phyloP scores from a whole-genome alignment of 2,888 invertebrate genomes.

The Cryptocheilus praepositus region DNA sequence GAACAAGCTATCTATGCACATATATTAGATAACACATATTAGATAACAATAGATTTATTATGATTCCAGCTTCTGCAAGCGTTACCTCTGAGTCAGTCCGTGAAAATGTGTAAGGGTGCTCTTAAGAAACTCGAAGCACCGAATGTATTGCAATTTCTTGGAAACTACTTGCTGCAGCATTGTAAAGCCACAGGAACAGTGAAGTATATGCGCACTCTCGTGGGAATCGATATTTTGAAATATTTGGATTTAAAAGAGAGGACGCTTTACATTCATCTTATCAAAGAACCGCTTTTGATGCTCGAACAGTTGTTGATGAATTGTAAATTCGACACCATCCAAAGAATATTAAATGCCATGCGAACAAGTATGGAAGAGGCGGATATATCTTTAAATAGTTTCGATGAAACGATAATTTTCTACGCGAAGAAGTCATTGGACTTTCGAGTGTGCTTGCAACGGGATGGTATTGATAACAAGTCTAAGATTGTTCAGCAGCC shows the following conservation, averaged over 20 bases:
- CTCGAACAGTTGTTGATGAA: slow-evolving; percentile 93
- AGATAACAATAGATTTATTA: slow-evolving; percentile 50
- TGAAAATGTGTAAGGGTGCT: slow-evolving; percentile 80
- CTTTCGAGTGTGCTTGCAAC: slow-evolving; percentile 77
- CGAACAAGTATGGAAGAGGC: slow-evolving; percentile 71
- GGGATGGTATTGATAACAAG: slow-evolving; percentile 64
- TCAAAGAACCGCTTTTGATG: slow-evolving; percentile 84
- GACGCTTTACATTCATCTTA: slow-evolving; percentile 79
- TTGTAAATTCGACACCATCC: slow-evolving; percentile 83
- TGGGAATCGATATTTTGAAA: slow-evolving; percentile 83
- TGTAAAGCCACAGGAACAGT: slow-evolving; percentile 74
- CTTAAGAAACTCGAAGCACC: slow-evolving; percentile 81
- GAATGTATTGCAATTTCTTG: slow-evolving; percentile 80
- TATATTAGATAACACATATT: too few relatives aligned
- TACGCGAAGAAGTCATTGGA: slow-evolving; percentile 89
- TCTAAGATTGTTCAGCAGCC: slow-evolving; percentile 63
- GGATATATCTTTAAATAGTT: slow-evolving; percentile 78
- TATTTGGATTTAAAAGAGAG: slow-evolving; percentile 79
- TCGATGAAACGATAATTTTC: slow-evolving; percentile 82
- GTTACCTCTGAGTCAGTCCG: slow-evolving; percentile 78
- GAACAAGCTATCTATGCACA: not conserved
- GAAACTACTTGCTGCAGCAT: slow-evolving; percentile 79
- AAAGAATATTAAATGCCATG: slow-evolving; percentile 79
- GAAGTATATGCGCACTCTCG: slow-evolving; percentile 79
- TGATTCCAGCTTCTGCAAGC: slow-evolving; percentile 78